These are phyloP conservation scores for Darevskia nairensis DNA, from an alignment of 2,797 vertebrate genomes.

Conservation along the genomic window DNA sequence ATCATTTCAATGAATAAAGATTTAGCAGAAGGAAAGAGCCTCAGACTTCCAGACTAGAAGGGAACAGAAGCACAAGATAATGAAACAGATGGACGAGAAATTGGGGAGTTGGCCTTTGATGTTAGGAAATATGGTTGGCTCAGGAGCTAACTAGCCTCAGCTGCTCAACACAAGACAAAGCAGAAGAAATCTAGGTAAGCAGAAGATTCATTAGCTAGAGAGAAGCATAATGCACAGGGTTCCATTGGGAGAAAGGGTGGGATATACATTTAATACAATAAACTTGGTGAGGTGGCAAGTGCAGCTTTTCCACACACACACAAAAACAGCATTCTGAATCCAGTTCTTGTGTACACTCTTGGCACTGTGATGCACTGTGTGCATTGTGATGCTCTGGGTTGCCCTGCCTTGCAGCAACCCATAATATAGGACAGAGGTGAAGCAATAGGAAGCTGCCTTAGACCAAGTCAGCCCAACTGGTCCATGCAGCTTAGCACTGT, in stretches of 20 bases:
- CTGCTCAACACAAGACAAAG: conserved; percentile 23
- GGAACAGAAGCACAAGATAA: conserved; percentile 34
- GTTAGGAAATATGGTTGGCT: neutral
- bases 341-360: neutral
- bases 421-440: neutral
- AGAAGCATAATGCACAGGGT: neutral
- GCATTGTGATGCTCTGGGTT: neutral
- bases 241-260: too few species aligned
- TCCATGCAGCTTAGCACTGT: neutral
- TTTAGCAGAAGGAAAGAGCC: conserved; percentile 66
- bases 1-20: conserved; percentile 75
- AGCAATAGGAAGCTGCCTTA: neutral
- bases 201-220: conserved; percentile 33
- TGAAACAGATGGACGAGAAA: conserved; percentile 49
- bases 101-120: neutral
- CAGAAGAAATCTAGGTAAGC: neutral
- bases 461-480: neutral
- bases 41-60: conserved; percentile 54
- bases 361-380: neutral
- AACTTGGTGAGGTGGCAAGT: too few species aligned
- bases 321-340: neutral
- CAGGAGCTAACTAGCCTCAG: conserved; percentile 14
- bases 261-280: too few species aligned
- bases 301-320: neutral
- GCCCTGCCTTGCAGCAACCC: neutral